phyloP scores from a whole-genome alignment of 2,797 vertebrate genomes.

The Neoniphon sammara region DNA sequence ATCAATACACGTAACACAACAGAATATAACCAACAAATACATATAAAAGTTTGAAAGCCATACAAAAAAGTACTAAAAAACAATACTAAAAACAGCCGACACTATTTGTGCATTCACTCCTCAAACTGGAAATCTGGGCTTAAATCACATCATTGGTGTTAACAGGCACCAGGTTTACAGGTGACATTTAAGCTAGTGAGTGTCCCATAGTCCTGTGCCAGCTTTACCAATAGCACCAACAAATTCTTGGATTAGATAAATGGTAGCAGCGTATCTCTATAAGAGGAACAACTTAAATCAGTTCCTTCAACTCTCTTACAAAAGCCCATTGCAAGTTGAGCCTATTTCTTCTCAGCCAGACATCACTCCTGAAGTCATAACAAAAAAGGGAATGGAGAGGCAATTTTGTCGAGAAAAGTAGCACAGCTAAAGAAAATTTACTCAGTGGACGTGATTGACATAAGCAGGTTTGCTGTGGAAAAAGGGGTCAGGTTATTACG shows the following conservation, averaged over 20 bases:
- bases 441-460: conserved; percentile 70
- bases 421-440: conserved; percentile 50
- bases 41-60: too few relatives aligned
- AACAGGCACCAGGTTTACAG: not conserved
- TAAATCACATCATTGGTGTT: conserved; percentile 15
- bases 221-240: conserved; percentile 50
- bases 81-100: too few relatives aligned
- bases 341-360: conserved; percentile 6
- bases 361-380: not conserved
- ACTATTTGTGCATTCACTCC: not conserved
- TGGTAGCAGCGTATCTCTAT: conserved; percentile 27
- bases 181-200: not conserved
- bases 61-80: too few relatives aligned
- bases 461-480: conserved; percentile 54
- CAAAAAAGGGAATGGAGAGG: conserved; percentile 37
- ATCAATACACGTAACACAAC: too few relatives aligned
- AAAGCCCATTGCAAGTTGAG: conserved; percentile 17
- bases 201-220: conserved; percentile 37
- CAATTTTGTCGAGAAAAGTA: conserved; percentile 53
- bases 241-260: conserved; percentile 73
- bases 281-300: conserved; percentile 55
- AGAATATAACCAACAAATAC: too few relatives aligned
- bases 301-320: conserved; percentile 28
- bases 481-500: conserved; percentile 63
- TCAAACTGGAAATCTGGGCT: conserved; percentile 34